Conservation (phyloP, 2,113 vertebrate species). For the Scortum barcoo region DNA sequence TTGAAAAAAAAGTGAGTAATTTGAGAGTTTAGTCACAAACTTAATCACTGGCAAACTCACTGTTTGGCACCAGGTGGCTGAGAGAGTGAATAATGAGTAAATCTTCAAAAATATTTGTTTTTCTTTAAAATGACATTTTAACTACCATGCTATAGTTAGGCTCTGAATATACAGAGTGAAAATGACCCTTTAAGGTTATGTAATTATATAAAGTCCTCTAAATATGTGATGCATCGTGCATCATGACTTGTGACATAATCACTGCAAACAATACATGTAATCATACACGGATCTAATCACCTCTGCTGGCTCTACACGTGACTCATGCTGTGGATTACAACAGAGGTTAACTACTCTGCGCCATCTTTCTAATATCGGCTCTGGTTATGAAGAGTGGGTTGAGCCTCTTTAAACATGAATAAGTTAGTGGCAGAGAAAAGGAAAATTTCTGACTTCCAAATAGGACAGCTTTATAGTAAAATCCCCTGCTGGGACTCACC, state of each 20-base stretch:
- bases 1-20: conserved; percentile 10
- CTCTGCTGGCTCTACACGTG: conserved; percentile 23
- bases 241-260: conserved; percentile 18
- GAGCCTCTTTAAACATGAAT: conserved; percentile 21
- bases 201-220: conserved; percentile 24
- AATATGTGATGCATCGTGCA: not conserved
- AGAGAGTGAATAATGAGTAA: conserved; percentile 21
- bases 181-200: conserved; percentile 6
- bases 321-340: conserved; percentile 13
- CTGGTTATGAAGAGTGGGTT: not conserved
- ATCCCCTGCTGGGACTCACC: conserved; percentile 42
- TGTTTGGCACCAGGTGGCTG: conserved; percentile 4
- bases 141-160: not conserved
- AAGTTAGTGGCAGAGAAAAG: conserved; percentile 43
- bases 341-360: not conserved
- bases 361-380: not conserved
- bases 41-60: not conserved
- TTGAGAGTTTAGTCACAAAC: conserved; percentile 30
- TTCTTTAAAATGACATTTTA: not conserved
- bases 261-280: conserved; percentile 8
- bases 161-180: not conserved
- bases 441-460: conserved; percentile 43
- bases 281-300: not conserved
- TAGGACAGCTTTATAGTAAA: conserved; percentile 45
- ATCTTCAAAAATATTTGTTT: conserved; percentile 24